Percentiles rank a stretch among this genome's conserved stretches.
phyloP scores from a whole-genome alignment of 2,888 invertebrate species.

The Mantis religiosa region DNA sequence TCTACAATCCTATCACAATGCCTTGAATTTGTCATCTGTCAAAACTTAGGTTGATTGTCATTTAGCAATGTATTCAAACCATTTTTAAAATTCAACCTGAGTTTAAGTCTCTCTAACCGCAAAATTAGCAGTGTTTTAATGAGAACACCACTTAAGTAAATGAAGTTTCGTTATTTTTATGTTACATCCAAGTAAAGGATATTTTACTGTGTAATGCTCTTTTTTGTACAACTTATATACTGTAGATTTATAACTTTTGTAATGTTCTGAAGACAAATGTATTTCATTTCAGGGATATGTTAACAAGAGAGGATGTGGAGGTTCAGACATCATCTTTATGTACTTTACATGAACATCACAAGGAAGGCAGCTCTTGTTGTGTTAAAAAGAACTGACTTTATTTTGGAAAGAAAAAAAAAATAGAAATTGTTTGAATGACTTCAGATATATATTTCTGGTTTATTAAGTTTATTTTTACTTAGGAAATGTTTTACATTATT shows the following conservation, averaged over 20 bases:
- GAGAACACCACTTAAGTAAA: too few relatives aligned
- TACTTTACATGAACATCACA: conserved; percentile 30
- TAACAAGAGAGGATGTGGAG: conserved; percentile 42
- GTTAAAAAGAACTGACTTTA: not conserved
- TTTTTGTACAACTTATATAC: not conserved
- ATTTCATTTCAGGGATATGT: conserved; percentile 41
- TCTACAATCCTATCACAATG: too few relatives aligned
- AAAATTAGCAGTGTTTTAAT: too few relatives aligned
- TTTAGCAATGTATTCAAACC: too few relatives aligned
- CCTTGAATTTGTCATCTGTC: too few relatives aligned
- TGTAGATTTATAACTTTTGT: not conserved
- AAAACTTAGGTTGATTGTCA: too few relatives aligned
- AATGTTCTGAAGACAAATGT: not conserved
- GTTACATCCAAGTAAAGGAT: too few relatives aligned
- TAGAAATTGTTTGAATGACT: not conserved
- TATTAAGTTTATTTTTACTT: not conserved
- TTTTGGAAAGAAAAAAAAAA: too few relatives aligned
- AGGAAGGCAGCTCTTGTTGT: conserved; percentile 15
- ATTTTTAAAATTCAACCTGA: too few relatives aligned
- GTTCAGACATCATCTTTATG: conserved; percentile 40
- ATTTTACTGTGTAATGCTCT: not conserved
- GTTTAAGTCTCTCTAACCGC: too few relatives aligned
- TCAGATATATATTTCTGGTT: not conserved
- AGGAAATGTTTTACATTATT: not conserved
- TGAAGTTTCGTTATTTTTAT: too few relatives aligned